Percentiles rank a stretch among this genome's conserved stretches.
phyloP scores from a whole-genome alignment of 1,140 invertebrate genomes.

The Microplitis mediator region DNA sequence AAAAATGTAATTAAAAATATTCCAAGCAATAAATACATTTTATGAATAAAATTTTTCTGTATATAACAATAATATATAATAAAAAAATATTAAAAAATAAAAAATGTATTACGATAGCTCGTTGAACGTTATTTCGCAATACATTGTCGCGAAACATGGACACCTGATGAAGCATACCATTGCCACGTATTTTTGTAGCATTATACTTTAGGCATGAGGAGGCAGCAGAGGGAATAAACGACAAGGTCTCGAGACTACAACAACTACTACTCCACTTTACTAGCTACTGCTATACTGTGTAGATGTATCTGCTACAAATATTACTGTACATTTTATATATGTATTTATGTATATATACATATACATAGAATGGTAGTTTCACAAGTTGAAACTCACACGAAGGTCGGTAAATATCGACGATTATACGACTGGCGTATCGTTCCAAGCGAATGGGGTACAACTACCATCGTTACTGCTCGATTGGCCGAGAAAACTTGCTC shows the following conservation, averaged over 20 bases:
- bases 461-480: constrained; percentile 29
- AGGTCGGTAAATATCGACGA: constrained; percentile 29
- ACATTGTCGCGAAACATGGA: neutral
- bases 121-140: neutral
- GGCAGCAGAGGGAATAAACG: neutral
- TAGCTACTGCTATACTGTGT: too few species aligned
- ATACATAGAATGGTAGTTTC: too few species aligned
- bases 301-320: too few species aligned
- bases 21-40: too few species aligned
- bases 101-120: too few species aligned
- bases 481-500: constrained; percentile 29
- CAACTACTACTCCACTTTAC: too few species aligned
- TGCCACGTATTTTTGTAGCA: constrained; percentile 4
- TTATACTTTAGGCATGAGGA: neutral
- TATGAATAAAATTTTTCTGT: too few species aligned
- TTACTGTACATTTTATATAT: too few species aligned
- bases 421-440: constrained; percentile 29
- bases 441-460: constrained; percentile 24
- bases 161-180: neutral
- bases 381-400: neutral
- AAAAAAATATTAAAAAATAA: too few species aligned
- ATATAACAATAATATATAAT: too few species aligned
- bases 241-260: constrained; percentile 4
- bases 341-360: too few species aligned
- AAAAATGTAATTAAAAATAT: neutral